Percentiles rank a stretch among this genome's conserved stretches.
These are phyloP conservation scores for Drosophila emarginata DNA, from an alignment of 2,888 invertebrate species.

Conservation along the genomic window DNA sequence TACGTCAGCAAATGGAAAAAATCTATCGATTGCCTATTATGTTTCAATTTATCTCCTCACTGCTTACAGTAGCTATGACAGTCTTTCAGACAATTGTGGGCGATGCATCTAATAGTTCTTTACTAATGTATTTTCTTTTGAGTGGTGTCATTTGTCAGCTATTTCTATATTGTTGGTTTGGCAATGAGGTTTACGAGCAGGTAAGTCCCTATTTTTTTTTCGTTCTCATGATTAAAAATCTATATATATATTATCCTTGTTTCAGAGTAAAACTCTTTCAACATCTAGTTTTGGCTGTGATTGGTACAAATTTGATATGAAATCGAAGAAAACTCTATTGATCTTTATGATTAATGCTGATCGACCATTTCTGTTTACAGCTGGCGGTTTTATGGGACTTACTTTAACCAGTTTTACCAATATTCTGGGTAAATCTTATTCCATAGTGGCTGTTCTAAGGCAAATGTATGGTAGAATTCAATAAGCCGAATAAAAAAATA, in stretches of 20 bases:
- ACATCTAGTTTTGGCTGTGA: slow-evolving; percentile 51
- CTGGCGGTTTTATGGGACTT: slow-evolving; percentile 60
- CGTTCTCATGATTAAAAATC: background rate
- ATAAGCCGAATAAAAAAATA: background rate
- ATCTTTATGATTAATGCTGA: slow-evolving; percentile 63
- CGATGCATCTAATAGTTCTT: slow-evolving; percentile 48
- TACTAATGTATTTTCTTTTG: slow-evolving; percentile 67
- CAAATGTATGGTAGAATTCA: slow-evolving; percentile 47
- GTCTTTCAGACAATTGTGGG: slow-evolving; percentile 68
- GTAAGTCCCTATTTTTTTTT: slow-evolving; percentile 32
- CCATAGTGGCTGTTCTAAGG: slow-evolving; percentile 59
- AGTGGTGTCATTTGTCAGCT: slow-evolving; percentile 69
- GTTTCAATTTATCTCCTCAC: slow-evolving; percentile 66
- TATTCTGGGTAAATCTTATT: slow-evolving; percentile 62
- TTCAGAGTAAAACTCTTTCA: slow-evolving; percentile 60
- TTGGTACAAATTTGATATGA: slow-evolving; percentile 57
- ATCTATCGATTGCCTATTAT: slow-evolving; percentile 64
- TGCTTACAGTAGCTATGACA: slow-evolving; percentile 69
- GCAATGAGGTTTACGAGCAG: slow-evolving; percentile 73
- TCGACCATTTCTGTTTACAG: slow-evolving; percentile 60
- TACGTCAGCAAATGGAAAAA: slow-evolving; percentile 60
- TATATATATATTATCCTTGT: background rate
- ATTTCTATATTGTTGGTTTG: slow-evolving; percentile 74
- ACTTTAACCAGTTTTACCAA: slow-evolving; percentile 59
- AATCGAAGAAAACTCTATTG: slow-evolving; percentile 49